Percentiles rank a stretch among this genome's conserved stretches.
These are phyloP conservation scores for Matsumurasca onukii DNA, from an alignment of 1,140 invertebrate genomes.

Conservation along the genomic window DNA sequence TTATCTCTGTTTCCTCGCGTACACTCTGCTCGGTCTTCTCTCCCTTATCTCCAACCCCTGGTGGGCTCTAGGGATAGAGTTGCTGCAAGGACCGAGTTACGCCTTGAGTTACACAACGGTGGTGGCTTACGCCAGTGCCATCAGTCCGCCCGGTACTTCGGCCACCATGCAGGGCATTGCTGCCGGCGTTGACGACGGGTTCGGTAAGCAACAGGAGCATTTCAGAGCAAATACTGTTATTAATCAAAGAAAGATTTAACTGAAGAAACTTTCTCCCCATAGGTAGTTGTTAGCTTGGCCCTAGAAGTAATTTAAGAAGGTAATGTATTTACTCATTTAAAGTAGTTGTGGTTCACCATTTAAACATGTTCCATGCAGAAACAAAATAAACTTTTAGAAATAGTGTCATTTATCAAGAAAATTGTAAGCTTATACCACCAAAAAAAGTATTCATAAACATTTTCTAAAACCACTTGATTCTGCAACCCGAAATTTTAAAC, in stretches of 20 bases:
- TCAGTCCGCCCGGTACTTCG: constrained; percentile 73
- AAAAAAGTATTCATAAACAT: too few relatives aligned
- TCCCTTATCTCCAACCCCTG: constrained; percentile 69
- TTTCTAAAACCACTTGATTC: too few relatives aligned
- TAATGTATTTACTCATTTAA: too few relatives aligned
- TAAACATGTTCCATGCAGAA: too few relatives aligned
- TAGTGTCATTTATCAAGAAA: too few relatives aligned
- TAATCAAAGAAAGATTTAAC: background rate
- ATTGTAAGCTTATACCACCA: too few relatives aligned
- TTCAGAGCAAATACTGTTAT: background rate
- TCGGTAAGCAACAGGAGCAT: constrained; percentile 61
- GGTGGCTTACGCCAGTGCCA: constrained; percentile 71
- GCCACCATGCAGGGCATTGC: constrained; percentile 79
- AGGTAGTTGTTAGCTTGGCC: background rate
- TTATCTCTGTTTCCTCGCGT: constrained; percentile 70
- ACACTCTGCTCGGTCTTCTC: constrained; percentile 65
- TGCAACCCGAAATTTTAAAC: too few relatives aligned
- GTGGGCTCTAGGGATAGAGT: constrained; percentile 70
- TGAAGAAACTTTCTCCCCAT: too few relatives aligned
- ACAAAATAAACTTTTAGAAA: too few relatives aligned
- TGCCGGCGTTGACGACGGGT: constrained; percentile 78
- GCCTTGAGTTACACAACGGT: constrained; percentile 76
- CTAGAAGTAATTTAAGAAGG: background rate
- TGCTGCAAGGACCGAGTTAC: constrained; percentile 76
- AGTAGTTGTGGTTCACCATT: too few relatives aligned